Evolutionary conservation across 2,797 vertebrate genomes (phyloP).

Genomic region (Xiphorhynchus erythropygius): DNA sequence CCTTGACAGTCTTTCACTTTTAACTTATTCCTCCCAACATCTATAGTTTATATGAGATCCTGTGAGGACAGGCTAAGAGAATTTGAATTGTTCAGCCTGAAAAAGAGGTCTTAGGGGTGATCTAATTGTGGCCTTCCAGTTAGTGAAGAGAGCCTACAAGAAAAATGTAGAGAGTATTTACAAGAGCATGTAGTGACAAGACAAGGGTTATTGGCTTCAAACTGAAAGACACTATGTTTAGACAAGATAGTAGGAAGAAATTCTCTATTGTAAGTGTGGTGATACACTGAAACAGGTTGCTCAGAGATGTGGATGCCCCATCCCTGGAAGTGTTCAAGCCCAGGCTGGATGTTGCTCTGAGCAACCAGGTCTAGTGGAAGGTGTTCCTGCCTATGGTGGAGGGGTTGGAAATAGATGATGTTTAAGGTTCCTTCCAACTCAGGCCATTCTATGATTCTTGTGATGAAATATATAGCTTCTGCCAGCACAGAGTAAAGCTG

Average conservation of each 20-base stretch:
- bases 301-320: not conserved
- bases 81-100: not conserved
- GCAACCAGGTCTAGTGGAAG: not conserved
- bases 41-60: not conserved
- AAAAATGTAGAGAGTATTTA: not conserved
- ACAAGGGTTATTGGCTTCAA: not conserved
- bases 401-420: not conserved
- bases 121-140: not conserved
- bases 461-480: not conserved
- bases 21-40: not conserved
- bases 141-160: not conserved
- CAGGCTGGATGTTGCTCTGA: not conserved
- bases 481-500: not conserved
- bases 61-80: not conserved
- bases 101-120: not conserved
- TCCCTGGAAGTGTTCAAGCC: not conserved
- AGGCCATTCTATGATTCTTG: not conserved
- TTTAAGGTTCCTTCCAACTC: not conserved
- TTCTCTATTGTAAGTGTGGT: not conserved
- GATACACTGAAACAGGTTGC: not conserved
- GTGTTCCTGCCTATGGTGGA: not conserved
- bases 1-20: not conserved
- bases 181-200: not conserved
- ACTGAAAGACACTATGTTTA: not conserved
- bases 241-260: not conserved